Evolutionary conservation across 92 coral and sea anemone species (phyloP).

Genomic region (Umimayanthus chanpuru): DNA sequence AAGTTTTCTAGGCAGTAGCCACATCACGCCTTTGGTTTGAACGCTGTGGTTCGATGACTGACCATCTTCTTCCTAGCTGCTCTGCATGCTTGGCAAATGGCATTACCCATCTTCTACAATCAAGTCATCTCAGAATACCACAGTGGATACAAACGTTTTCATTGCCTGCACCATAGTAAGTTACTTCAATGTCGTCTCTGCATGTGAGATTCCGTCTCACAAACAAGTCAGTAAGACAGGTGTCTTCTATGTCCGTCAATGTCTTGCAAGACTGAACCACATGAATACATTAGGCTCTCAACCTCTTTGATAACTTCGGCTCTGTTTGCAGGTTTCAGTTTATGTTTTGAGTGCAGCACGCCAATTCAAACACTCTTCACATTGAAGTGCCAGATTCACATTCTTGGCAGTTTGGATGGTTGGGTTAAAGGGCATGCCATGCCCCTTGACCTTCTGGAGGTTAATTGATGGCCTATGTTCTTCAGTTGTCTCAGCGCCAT

Average conservation of each 20-base stretch:
- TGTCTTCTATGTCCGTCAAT: not conserved
- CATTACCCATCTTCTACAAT: not conserved
- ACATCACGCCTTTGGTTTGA: slow-evolving; percentile 9
- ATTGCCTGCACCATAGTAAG: slow-evolving; percentile 36
- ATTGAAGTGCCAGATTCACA: slow-evolving; percentile 21
- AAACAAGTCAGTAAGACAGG: not conserved
- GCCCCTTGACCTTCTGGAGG: slow-evolving; percentile 32
- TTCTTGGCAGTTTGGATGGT: slow-evolving; percentile 29
- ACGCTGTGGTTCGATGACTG: not conserved
- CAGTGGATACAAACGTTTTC: slow-evolving; percentile 13
- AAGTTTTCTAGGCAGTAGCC: slow-evolving; percentile 1
- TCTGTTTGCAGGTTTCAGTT: not conserved
- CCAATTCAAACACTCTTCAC: slow-evolving; percentile 12
- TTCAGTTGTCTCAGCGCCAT: slow-evolving; percentile 39
- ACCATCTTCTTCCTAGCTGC: slow-evolving; percentile 3
- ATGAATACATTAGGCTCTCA: not conserved
- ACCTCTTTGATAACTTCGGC: not conserved
- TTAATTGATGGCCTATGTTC: not conserved
- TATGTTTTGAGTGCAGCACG: slow-evolving; percentile 7
- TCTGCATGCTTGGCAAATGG: not conserved
- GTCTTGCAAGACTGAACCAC: not conserved
- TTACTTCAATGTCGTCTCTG: slow-evolving; percentile 7
- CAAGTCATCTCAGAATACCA: not conserved
- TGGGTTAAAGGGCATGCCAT: slow-evolving; percentile 41
- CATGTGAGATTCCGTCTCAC: slow-evolving; percentile 28